Conservation (phyloP, 2,113 vertebrate species). For the Chloropsis hardwickii region DNA sequence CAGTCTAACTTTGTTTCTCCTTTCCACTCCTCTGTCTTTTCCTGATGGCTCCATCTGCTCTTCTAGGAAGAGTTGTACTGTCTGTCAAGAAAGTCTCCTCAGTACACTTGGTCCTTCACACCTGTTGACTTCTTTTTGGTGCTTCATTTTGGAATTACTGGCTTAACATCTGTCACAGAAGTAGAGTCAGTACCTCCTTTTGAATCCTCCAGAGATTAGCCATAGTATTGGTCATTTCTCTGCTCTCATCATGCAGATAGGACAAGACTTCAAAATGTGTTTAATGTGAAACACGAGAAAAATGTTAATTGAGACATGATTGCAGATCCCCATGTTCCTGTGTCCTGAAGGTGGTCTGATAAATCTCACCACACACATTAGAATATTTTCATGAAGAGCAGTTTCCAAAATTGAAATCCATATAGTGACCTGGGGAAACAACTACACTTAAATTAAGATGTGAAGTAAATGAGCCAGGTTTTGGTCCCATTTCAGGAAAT, state of each 20-base stretch:
- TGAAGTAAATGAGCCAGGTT: background rate
- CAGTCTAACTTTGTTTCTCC: background rate
- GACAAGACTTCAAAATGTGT: background rate
- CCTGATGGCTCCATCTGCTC: background rate
- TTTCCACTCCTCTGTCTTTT: background rate
- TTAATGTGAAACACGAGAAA: background rate
- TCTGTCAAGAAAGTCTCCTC: background rate
- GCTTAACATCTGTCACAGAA: background rate
- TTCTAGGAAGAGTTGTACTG: background rate
- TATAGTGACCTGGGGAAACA: background rate
- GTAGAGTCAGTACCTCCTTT: background rate
- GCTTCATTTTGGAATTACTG: background rate
- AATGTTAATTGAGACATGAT: background rate
- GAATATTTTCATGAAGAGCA: background rate
- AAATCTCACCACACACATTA: background rate
- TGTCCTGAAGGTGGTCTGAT: background rate
- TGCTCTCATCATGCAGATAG: background rate
- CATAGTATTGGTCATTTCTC: background rate
- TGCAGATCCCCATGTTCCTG: background rate
- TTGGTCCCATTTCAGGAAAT: background rate
- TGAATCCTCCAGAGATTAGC: background rate
- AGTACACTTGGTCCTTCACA: background rate
- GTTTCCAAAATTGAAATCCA: background rate
- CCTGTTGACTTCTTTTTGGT: background rate
- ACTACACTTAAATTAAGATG: background rate